phyloP scores from a whole-genome alignment of 1,140 invertebrate species.

The Hormaphis cornu region DNA sequence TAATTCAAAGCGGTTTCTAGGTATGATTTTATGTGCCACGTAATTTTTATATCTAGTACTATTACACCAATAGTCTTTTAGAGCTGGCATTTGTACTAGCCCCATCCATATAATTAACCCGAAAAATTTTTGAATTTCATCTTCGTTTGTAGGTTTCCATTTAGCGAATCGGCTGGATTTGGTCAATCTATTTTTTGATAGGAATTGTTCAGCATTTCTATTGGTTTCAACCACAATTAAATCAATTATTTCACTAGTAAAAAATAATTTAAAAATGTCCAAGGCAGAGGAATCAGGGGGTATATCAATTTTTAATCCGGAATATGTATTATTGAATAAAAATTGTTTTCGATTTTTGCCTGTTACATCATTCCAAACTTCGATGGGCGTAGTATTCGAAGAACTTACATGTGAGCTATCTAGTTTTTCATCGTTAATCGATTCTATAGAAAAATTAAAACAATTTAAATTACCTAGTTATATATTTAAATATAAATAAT shows the following conservation, averaged over 20 bases:
- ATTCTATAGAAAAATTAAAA: too few relatives aligned
- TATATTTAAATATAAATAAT: neutral
- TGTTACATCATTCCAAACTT: neutral
- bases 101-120: conserved; percentile 27
- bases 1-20: too few relatives aligned
- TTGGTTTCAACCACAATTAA: neutral
- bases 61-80: conserved; percentile 10
- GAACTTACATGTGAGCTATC: too few relatives aligned
- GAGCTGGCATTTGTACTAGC: conserved; percentile 9
- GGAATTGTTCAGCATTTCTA: neutral
- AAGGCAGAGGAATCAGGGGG: neutral
- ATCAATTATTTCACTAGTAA: neutral
- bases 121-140: conserved; percentile 33
- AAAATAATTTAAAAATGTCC: neutral
- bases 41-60: neutral
- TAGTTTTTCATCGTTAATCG: neutral
- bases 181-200: neutral
- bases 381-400: neutral
- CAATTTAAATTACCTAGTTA: too few relatives aligned
- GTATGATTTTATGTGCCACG: neutral
- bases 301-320: neutral
- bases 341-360: neutral
- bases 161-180: neutral
- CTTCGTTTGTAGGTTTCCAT: conserved; percentile 15
- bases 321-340: neutral